Percentiles rank a stretch among this genome's conserved stretches.
phyloP scores from a whole-genome alignment of 2,888 invertebrate species.

The Drosophila greeni region DNA sequence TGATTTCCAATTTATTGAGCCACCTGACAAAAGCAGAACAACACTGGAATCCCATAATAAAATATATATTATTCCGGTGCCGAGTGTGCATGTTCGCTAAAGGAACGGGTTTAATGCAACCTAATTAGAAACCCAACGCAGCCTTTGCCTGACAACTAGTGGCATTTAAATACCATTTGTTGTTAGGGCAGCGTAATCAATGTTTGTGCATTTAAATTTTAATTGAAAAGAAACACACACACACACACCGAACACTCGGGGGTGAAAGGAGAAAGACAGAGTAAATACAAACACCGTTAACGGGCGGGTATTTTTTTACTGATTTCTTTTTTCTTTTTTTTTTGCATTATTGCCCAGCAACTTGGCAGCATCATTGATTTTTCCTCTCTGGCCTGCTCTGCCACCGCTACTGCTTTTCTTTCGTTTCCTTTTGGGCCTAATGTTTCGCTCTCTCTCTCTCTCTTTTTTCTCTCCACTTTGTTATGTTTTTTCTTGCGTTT shows the following conservation, averaged over 20 bases:
- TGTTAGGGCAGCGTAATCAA: slow-evolving; percentile 24
- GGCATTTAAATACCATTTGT: slow-evolving; percentile 26
- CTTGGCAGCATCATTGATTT: slow-evolving; percentile 72
- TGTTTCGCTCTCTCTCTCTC: slow-evolving; percentile 11
- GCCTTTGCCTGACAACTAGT: slow-evolving; percentile 18
- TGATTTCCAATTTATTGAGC: slow-evolving; percentile 7
- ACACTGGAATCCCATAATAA: slow-evolving; percentile 12
- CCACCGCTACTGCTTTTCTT: not conserved
- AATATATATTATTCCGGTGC: slow-evolving; percentile 1
- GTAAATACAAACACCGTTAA: slow-evolving; percentile 19
- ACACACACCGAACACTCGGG: not conserved
- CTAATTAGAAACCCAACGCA: slow-evolving; percentile 8
- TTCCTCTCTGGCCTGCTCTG: slow-evolving; percentile 47
- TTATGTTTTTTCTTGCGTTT: slow-evolving; percentile 26
- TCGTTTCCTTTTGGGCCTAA: slow-evolving; percentile 15
- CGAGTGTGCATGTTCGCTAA: not conserved
- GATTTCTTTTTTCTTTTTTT: not conserved
- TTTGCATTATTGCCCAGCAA: slow-evolving; percentile 36
- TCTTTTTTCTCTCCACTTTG: slow-evolving; percentile 12
- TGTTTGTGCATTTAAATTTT: slow-evolving; percentile 34
- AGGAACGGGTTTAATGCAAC: slow-evolving; percentile 11
- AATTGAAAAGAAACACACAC: slow-evolving; percentile 32
- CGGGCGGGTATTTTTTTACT: not conserved
- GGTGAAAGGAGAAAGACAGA: not conserved
- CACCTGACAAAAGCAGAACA: not conserved